These are phyloP conservation scores for Busseola fusca DNA, from an alignment of 2,888 invertebrate genomes.

Conservation along the genomic window DNA sequence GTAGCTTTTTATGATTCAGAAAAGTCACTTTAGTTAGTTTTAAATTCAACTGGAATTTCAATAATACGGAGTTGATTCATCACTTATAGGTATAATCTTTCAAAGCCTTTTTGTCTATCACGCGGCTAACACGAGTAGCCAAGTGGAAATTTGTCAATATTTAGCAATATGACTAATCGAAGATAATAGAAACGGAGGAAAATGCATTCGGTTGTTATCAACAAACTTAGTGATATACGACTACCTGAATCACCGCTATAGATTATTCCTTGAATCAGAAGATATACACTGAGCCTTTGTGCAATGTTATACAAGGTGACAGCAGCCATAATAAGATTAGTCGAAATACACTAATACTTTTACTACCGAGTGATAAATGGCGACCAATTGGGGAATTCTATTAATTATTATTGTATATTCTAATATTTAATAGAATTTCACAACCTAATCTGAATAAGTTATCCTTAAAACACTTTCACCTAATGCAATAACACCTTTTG, in stretches of 20 bases:
- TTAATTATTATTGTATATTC: too few relatives aligned
- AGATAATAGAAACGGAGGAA: neutral
- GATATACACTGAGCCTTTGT: conserved; percentile 23
- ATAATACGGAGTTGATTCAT: neutral
- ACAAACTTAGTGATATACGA: conserved; percentile 15
- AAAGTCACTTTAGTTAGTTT: neutral
- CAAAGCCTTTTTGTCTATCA: neutral
- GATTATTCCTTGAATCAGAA: conserved; percentile 38
- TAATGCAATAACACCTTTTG: conserved; percentile 22
- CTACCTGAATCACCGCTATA: conserved; percentile 27
- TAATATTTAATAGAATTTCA: conserved; percentile 16
- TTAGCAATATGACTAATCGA: neutral
- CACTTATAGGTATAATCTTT: neutral
- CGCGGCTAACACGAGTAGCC: neutral
- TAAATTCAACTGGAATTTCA: neutral
- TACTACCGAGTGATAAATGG: conserved; percentile 21
- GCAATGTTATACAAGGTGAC: too few relatives aligned
- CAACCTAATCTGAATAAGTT: conserved; percentile 17
- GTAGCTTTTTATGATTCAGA: conserved; percentile 10
- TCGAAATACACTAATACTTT: conserved; percentile 33
- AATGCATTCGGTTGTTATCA: conserved; percentile 16
- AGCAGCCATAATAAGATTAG: conserved; percentile 21
- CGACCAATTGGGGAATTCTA: too few relatives aligned
- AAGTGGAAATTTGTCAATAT: neutral
- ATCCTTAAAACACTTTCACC: conserved; percentile 11